Evolutionary conservation across 2,113 vertebrate species (phyloP), one percentile per base, ranked within the genome.

Genomic region (Aplodontia rufa): DNA sequence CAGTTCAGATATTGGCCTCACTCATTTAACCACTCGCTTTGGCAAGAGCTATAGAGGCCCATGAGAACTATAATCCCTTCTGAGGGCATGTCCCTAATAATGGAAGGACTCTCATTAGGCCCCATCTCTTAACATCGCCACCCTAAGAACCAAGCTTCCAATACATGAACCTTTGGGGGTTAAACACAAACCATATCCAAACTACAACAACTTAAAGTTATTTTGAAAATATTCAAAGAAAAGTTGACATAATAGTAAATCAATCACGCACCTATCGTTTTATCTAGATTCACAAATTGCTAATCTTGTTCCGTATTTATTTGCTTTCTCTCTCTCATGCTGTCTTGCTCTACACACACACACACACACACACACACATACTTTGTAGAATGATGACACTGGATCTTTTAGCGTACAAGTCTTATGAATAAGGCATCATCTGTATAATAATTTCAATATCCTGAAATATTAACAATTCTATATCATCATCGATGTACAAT

Each of bases 151-250:
- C 79, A 62, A 37, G 53, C 40, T 62, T 83, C 53, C 53, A 49
- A 82, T 11, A 37, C 42, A 71, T 47, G 20, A 42, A 47, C 20
- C 7, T 7, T 74, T 40, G 53, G 24, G 32, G n/a, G 40, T 26
- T 35, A 71, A 47, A 81, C 20, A 49, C 55, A 72, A 62, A 22
- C 26, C 64, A 17, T 55, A 55, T 14, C 8, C 35, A 68, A 35
- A 66, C 16, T n/a, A n/a, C 35, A 51, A 28, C 28, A 40, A 14
- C 1, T 55, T 40, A 53, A 10, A 81, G 0, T 85, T 93, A 13
- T 83, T 95, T 95, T 83, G 16, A 85, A 94, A 83, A 90, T 90
- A 72, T 24, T 84, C 45, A 83, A 76, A 60, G 32, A 84, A 88
- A 92, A 69, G 32, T 87, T 35, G 79, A 87, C 90, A 91, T 76